Evolutionary conservation across 2,797 vertebrate genomes (phyloP), one percentile per base, ranked within the genome.

Genomic region (Protosalanx chinensis): DNA sequence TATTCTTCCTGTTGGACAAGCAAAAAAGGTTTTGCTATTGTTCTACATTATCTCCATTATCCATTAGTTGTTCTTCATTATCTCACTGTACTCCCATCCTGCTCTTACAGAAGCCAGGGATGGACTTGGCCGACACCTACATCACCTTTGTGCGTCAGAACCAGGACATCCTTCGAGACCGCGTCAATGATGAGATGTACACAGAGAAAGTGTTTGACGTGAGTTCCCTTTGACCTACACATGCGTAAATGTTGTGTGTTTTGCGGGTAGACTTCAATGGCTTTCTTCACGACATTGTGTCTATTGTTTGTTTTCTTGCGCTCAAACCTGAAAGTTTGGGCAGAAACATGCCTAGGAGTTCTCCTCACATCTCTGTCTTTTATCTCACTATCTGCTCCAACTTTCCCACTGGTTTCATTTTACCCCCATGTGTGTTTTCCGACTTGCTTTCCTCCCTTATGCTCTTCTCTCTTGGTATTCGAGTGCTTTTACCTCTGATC

Each of bases 121-220:
- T 95, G 95, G 96, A 99, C 82, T 89, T 98, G 70, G 96, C 96
- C 70, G 97, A 98, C 82, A 96, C 96, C 62, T 99, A 97, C 83
- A 96, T 98, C 85, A 94, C 94, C 81, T 98, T 98, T 81, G 94
- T 98, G 41, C 93, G 96, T 27, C 96, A 97, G 88, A 99, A 98
- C 89, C 97, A 99, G 88, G 97, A 98, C 84, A 93, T 98, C 77
- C 93, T 98, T 74, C 90, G 95, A 75, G 95, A 96, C 79, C 93
- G 95, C 12, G 86, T 98, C 87, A 96, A 93, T 35, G 96, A 98
- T 53, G 96, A 98, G 88, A 91, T 97, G 88, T 95, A 95, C 83
- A 92, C 93, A 69, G 94, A 98, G 89, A 96, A 93, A 83, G 72
- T 98, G 72, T 98, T 98, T 83, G 95, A 97, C 68, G 97, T 99